phyloP scores from a whole-genome alignment of 2,113 vertebrate species.

The Oxyruncus cristatus region DNA sequence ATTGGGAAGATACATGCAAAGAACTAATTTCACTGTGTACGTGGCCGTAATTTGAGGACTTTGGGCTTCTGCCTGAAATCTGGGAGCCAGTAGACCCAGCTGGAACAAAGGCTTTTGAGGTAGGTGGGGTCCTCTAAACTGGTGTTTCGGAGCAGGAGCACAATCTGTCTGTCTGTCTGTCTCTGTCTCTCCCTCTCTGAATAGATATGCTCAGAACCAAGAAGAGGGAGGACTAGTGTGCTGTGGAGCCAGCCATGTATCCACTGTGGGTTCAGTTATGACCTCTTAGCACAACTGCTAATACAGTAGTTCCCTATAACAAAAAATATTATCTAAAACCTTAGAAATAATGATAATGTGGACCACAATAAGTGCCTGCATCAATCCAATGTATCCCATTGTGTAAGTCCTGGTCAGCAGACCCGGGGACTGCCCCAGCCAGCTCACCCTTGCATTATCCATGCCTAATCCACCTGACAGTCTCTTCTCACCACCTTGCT shows the following conservation, averaged over 20 bases:
- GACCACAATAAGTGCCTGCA: not conserved
- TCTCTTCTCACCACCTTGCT: not conserved
- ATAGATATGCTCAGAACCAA: not conserved
- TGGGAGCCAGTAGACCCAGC: not conserved
- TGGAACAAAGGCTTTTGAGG: not conserved
- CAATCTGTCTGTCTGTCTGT: too few species aligned
- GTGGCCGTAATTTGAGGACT: not conserved
- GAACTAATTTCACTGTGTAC: not conserved
- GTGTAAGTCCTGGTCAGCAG: not conserved
- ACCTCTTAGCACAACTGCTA: not conserved
- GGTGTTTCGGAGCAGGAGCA: not conserved
- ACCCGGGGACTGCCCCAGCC: not conserved
- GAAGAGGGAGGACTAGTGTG: not conserved
- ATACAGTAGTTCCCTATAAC: not conserved
- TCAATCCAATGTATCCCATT: not conserved
- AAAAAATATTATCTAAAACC: not conserved
- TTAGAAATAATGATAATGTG: not conserved
- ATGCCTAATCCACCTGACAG: not conserved
- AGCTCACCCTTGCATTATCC: not conserved
- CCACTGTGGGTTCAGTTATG: not conserved
- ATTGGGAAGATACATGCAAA: constrained; percentile 10
- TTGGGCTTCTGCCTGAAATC: not conserved
- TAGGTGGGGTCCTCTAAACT: not conserved
- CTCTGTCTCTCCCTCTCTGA: not conserved
- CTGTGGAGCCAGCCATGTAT: not conserved